phyloP scores from a whole-genome alignment of 2,797 vertebrate species.

The Cossypha niveicapilla region DNA sequence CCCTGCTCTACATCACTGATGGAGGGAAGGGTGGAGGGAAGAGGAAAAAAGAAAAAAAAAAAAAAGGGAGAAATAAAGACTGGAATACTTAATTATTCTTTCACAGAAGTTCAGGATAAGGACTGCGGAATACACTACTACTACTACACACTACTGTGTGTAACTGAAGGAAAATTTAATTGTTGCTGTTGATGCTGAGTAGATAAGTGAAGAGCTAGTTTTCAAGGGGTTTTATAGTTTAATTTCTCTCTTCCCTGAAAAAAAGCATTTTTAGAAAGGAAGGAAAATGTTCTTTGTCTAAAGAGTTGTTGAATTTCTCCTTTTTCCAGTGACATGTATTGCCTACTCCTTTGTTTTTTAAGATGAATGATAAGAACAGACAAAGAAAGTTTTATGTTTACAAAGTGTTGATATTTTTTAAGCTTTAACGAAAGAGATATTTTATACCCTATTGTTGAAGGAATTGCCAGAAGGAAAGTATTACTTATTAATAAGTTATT shows the following conservation, averaged over 20 bases:
- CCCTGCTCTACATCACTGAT: neutral
- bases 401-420: neutral
- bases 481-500: slow-evolving; percentile 37
- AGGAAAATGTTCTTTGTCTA: neutral
- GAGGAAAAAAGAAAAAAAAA: neutral
- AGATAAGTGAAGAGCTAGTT: neutral
- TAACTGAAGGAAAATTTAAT: neutral
- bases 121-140: too few species aligned
- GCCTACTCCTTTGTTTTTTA: neutral
- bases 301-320: neutral
- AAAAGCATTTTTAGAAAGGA: neutral
- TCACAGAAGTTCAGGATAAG: neutral
- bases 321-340: neutral
- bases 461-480: neutral
- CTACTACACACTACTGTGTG: neutral
- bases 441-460: neutral
- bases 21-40: neutral
- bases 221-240: neutral
- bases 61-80: neutral
- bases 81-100: neutral
- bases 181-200: neutral
- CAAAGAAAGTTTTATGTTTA: neutral
- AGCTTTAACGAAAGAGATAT: neutral
- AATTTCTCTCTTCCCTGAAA: neutral
- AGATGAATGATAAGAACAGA: neutral